Evolutionary conservation across 2,113 vertebrate genomes (phyloP).

Genomic region (Rhabdornis inornatus): DNA sequence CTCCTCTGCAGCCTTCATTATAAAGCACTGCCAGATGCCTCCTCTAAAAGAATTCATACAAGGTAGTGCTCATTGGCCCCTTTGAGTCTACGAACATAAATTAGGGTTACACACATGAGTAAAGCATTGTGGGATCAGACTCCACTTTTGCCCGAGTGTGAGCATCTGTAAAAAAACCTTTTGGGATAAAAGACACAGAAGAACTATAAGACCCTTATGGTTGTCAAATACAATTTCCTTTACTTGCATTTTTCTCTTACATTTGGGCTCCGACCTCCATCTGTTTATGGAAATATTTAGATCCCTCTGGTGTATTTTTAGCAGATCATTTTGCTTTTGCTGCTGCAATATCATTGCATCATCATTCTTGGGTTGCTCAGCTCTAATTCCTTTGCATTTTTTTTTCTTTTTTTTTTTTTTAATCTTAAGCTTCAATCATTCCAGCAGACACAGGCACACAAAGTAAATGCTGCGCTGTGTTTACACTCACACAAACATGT

Average conservation of each 20-base stretch:
- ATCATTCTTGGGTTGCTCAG: conserved; percentile 49
- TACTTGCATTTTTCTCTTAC: conserved; percentile 65
- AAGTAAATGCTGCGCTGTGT: neutral
- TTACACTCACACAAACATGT: neutral
- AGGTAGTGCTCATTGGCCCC: conserved; percentile 13
- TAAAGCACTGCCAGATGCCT: conserved; percentile 54
- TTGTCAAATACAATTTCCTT: conserved; percentile 76
- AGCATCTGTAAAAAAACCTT: conserved; percentile 59
- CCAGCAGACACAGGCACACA: neutral
- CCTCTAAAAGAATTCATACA: conserved; percentile 22
- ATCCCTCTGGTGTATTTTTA: conserved; percentile 74
- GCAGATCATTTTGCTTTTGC: conserved; percentile 63
- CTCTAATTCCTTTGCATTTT: conserved; percentile 3
- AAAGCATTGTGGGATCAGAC: conserved; percentile 25
- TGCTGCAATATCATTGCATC: conserved; percentile 64
- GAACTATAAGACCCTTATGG: conserved; percentile 72
- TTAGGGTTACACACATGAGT: conserved; percentile 10
- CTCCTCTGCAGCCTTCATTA: conserved; percentile 4
- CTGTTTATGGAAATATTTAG: conserved; percentile 75
- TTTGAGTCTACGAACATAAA: neutral
- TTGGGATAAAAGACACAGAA: conserved; percentile 70
- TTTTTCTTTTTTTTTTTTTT: neutral
- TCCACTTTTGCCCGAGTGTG: conserved; percentile 14
- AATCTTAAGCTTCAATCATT: conserved; percentile 33
- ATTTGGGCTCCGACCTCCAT: conserved; percentile 65